Evolutionary conservation across 2,797 vertebrate genomes (phyloP), one percentile per base, ranked within the genome.

Genomic region (Labeo calbasu): DNA sequence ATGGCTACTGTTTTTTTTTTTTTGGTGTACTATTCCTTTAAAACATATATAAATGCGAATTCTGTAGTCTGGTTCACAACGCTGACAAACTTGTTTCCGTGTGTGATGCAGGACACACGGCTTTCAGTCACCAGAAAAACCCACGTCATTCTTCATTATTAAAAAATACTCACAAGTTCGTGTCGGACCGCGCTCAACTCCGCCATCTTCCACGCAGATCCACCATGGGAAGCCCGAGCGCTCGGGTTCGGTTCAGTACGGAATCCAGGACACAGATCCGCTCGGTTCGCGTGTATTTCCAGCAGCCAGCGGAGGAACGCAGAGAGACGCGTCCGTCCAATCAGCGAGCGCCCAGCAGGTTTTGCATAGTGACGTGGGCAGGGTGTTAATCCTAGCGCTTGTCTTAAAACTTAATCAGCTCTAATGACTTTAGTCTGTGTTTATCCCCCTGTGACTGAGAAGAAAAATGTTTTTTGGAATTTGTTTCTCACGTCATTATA

Each of bases 131-230:
- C 19, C 6, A n/a, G 1, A 50, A 40, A 40, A 48, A 55, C 15
- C 61, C 53, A 50, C 86, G 88, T 55, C 79, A 71, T 32, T 68
- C 43, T 25, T 46, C 7, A 76, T 50, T 2, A 23, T 46, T n/a
- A n/a, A 19, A 23, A 69, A 63, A 81, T 57, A 93, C 96, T 97
- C 90, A 97, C 97, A 88, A 93, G 91, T 84, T 94, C 94, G 88
- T 95, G 94, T 76, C 91, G 92, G 85, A 93, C 93, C 0, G 95
- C 91, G 88, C 91, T 92, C 65, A 95, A 90, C 65, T 96, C 96
- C 92, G 97, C 96, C 97, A 98, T 98, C 94, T 96, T 95, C 93
- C 82, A 82, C 63, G 61, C 82, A 81, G 75, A 86, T 84, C 51
- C 83, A 53, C 50, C 21, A 7, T n/a, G 36, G 11, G 5, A 40